Conservation (phyloP, 1,140 invertebrate species). For the Ectropis grisescens region DNA sequence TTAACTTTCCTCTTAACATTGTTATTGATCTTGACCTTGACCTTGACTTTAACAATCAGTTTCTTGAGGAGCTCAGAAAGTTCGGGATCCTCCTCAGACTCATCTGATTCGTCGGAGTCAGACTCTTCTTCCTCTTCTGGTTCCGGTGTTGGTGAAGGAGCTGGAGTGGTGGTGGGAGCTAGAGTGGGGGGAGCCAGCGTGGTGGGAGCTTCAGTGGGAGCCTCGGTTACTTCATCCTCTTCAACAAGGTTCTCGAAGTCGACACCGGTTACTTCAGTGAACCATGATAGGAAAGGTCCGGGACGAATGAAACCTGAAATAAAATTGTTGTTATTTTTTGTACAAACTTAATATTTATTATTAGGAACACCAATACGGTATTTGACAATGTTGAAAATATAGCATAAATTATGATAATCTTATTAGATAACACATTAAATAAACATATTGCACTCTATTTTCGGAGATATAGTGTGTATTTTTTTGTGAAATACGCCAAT, state of each 20-base stretch:
- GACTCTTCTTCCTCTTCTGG: slow-evolving; percentile 15
- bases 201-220: slow-evolving; percentile 1
- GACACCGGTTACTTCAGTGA: slow-evolving; percentile 29
- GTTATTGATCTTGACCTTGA: slow-evolving; percentile 39
- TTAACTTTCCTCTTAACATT: slow-evolving; percentile 14
- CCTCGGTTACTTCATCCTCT: slow-evolving; percentile 15
- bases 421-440: no score
- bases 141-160: slow-evolving; percentile 8
- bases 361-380: no score
- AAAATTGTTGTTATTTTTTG: slow-evolving; percentile 2
- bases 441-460: no score
- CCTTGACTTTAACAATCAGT: slow-evolving; percentile 43
- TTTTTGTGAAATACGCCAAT: no score
- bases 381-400: no score
- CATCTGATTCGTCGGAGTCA: slow-evolving; percentile 10
- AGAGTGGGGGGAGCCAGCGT: slow-evolving; percentile 3
- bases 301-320: slow-evolving; percentile 38
- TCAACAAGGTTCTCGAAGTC: slow-evolving; percentile 38
- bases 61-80: slow-evolving; percentile 34
- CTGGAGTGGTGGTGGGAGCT: slow-evolving; percentile 5
- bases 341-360: no score
- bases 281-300: slow-evolving; percentile 42
- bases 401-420: no score
- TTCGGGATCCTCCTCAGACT: slow-evolving; percentile 24
- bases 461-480: no score